Percentiles rank a stretch among this genome's conserved stretches.
These are phyloP conservation scores for Ceramica pisi DNA, from an alignment of 2,888 invertebrate species.

Conservation along the genomic window DNA sequence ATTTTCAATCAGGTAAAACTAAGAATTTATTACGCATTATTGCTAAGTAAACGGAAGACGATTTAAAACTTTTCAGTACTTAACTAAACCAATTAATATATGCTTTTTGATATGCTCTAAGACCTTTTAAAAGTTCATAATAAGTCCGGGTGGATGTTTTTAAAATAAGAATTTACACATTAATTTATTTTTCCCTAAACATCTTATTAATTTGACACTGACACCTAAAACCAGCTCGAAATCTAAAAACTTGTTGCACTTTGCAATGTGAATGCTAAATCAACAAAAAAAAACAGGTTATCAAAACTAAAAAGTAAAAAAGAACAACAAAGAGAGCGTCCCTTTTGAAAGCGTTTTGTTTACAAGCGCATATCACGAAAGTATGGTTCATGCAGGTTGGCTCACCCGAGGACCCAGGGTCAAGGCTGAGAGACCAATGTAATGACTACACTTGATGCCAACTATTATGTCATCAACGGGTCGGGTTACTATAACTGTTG, in stretches of 20 bases:
- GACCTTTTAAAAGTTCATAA: not conserved
- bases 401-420: slow-evolving; percentile 81
- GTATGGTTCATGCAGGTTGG: slow-evolving; percentile 71
- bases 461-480: slow-evolving; percentile 73
- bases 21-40: not conserved
- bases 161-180: not conserved
- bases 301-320: slow-evolving; percentile 27
- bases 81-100: not conserved
- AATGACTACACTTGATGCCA: slow-evolving; percentile 73
- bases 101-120: not conserved
- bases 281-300: slow-evolving; percentile 34
- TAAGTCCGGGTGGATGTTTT: not conserved
- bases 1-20: not conserved
- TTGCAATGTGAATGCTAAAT: slow-evolving; percentile 27
- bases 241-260: slow-evolving; percentile 28
- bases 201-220: slow-evolving; percentile 10
- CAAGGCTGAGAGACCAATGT: slow-evolving; percentile 77
- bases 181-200: not conserved
- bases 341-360: slow-evolving; percentile 65
- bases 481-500: slow-evolving; percentile 47
- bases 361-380: slow-evolving; percentile 71
- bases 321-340: slow-evolving; percentile 51
- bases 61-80: not conserved
- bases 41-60: not conserved
- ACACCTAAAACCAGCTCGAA: slow-evolving; percentile 11